Conservation (phyloP, 2,113 vertebrate species). For the Toxostoma redivivum region DNA sequence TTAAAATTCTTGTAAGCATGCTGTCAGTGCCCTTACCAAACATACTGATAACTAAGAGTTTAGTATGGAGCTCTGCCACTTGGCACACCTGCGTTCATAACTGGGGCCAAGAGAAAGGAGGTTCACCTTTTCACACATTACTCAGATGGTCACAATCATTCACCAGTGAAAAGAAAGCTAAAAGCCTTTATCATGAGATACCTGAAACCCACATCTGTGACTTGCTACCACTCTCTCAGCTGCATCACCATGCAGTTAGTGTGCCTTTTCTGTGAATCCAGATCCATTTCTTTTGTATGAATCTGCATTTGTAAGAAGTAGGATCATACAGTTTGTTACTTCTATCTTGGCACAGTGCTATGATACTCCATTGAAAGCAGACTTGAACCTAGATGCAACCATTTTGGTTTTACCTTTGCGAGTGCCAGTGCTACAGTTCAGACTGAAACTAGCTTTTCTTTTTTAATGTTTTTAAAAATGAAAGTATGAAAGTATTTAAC, state of each 20-base stretch:
- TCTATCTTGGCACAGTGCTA: neutral
- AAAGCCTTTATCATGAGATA: neutral
- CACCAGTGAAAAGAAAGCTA: neutral
- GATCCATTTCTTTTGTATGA: neutral
- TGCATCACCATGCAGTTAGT: neutral
- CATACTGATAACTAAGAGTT: neutral
- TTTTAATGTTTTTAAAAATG: neutral
- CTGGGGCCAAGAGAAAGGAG: neutral
- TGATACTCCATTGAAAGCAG: neutral
- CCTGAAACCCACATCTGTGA: neutral
- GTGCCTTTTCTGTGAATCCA: neutral
- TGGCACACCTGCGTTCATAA: neutral
- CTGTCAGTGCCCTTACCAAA: neutral
- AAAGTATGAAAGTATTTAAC: neutral
- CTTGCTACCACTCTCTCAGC: neutral
- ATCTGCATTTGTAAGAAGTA: neutral
- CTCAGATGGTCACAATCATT: neutral
- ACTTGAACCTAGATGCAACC: neutral
- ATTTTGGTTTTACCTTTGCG: neutral
- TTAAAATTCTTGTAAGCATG: neutral
- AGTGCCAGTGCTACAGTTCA: neutral
- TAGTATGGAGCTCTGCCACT: neutral
- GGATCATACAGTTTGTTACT: neutral
- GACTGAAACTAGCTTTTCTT: neutral
- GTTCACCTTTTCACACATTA: neutral